Conservation (phyloP, 2,888 invertebrate genomes). For the Dexiosoma caninum region DNA sequence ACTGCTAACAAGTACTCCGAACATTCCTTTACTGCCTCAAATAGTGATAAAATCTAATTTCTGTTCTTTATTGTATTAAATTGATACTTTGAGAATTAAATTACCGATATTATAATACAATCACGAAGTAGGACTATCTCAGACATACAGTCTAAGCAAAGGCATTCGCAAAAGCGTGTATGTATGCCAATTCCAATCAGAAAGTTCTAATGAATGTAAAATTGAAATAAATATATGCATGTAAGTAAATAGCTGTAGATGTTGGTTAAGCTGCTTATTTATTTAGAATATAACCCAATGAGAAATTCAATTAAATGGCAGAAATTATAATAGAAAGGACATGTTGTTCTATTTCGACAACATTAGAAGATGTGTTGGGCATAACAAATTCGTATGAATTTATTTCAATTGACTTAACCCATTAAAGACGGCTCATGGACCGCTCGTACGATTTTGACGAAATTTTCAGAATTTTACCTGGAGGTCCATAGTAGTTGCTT, state of each 20-base stretch:
- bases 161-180: not conserved
- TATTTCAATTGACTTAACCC: no score
- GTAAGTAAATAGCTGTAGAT: not conserved
- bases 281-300: not conserved
- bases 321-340: no score
- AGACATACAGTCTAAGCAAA: not conserved
- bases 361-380: no score
- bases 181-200: not conserved
- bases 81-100: constrained; percentile 55
- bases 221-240: not conserved
- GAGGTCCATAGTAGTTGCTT: no score
- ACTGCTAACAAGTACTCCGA: not conserved
- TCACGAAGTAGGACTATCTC: constrained; percentile 29
- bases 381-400: no score
- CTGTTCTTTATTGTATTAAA: constrained; percentile 54
- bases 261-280: not conserved
- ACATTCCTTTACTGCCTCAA: constrained; percentile 32
- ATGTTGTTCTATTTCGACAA: no score
- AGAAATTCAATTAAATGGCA: not conserved
- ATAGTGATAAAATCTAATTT: constrained; percentile 60
- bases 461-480: no score
- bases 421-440: no score
- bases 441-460: no score
- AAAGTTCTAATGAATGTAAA: not conserved
- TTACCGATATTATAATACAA: constrained; percentile 46